A percentile compares a stretch with the other conserved stretches of the same genome.
Conservation (phyloP, 53 echinoderm and acorn worm species). For the Antedon mediterranea region DNA sequence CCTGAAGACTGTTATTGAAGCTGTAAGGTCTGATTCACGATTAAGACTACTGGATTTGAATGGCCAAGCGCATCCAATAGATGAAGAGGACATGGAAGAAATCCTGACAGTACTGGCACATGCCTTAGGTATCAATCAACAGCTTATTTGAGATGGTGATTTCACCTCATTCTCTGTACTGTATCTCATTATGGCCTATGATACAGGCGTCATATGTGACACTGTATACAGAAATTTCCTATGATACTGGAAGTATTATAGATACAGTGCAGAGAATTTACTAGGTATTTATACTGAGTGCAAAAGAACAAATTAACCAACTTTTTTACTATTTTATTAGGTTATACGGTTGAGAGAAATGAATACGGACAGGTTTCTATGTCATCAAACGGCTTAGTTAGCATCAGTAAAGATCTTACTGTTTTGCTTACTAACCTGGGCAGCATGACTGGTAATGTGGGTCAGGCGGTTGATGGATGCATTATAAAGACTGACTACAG, state of each 20-base stretch:
- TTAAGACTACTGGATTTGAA: constrained; percentile 31
- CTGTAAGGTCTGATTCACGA: constrained; percentile 11
- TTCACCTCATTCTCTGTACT: too few relatives aligned
- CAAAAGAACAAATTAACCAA: too few relatives aligned
- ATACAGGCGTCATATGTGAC: too few relatives aligned
- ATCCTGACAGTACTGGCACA: constrained; percentile 26
- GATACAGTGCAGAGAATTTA: too few relatives aligned
- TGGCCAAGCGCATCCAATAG: constrained; percentile 18
- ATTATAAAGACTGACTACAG: constrained; percentile 47
- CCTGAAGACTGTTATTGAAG: constrained; percentile 12
- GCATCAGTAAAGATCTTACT: constrained; percentile 17
- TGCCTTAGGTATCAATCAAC: constrained; percentile 28
- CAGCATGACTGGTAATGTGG: constrained; percentile 15
- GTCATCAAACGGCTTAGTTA: constrained; percentile 11
- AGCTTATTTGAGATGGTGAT: too few relatives aligned
- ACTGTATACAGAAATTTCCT: too few relatives aligned
- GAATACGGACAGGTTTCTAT: constrained; percentile 7
- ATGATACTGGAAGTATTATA: too few relatives aligned
- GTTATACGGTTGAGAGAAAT: constrained; percentile 16
- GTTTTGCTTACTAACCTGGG: constrained; percentile 35
- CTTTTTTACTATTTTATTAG: constrained; percentile 9
- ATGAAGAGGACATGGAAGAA: constrained; percentile 45
- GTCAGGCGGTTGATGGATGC: constrained; percentile 31
- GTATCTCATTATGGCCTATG: too few relatives aligned
- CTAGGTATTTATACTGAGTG: too few relatives aligned